These are phyloP conservation scores for Heterodera schachtii DNA, from an alignment of 1,140 invertebrate species.

Conservation along the genomic window DNA sequence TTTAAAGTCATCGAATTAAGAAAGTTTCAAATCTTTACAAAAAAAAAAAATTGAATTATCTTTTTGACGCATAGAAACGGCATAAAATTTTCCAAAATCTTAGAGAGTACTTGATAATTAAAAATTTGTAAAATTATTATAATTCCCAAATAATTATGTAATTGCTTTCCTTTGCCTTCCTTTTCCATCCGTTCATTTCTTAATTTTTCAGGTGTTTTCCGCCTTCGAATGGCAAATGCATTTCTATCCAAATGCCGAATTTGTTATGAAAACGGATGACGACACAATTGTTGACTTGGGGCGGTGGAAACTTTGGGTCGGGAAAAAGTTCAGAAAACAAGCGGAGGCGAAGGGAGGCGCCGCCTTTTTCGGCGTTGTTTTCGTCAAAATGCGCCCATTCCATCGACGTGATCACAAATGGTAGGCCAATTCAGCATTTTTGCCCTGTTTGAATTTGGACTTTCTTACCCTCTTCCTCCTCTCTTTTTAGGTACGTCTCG, in stretches of 20 bases:
- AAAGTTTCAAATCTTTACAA: too few species aligned
- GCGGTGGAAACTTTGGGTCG: slow-evolving; percentile 21
- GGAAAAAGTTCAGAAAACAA: slow-evolving; percentile 7
- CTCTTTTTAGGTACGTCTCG: slow-evolving; percentile 6
- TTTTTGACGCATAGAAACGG: too few species aligned
- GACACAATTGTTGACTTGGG: slow-evolving; percentile 28
- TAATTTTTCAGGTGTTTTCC: not conserved
- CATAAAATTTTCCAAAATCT: too few species aligned
- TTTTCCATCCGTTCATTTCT: too few species aligned
- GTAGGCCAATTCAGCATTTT: not conserved
- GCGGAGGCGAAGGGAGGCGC: slow-evolving; percentile 1
- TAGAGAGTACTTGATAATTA: too few species aligned
- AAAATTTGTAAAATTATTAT: too few species aligned
- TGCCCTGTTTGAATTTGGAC: not conserved
- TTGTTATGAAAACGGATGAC: slow-evolving; percentile 27
- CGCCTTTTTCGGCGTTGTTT: slow-evolving; percentile 20
- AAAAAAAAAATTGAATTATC: too few species aligned
- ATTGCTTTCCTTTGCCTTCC: too few species aligned
- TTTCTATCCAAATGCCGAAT: slow-evolving; percentile 22
- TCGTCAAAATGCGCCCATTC: not conserved
- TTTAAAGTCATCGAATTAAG: too few species aligned
- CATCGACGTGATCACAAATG: slow-evolving; percentile 3
- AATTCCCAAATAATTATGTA: too few species aligned
- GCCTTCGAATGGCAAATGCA: slow-evolving; percentile 18
- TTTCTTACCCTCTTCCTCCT: too few species aligned